Evolutionary conservation across 2,797 vertebrate species (phyloP), one percentile per base, ranked within the genome.

Genomic region (Pipistrellus pipistrellus): DNA sequence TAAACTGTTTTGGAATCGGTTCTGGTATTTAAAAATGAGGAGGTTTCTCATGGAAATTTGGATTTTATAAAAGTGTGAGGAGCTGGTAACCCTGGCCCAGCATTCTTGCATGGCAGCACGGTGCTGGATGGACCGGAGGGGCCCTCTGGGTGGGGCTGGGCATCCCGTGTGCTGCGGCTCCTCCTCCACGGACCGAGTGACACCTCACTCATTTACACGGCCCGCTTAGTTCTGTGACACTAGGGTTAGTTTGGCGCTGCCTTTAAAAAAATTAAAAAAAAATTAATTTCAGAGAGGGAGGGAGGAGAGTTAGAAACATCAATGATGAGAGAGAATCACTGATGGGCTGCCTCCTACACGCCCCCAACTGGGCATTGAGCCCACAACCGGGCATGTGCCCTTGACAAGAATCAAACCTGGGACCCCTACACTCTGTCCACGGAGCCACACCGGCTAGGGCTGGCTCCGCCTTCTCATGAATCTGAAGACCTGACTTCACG

Each of bases 21-120:
- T 90, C 92, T 88, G n/a, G 59, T 85, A 82, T 91, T 94, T 85
- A 75, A 90, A 96, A 93, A 66, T 51, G 35, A 44, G 20, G 87
- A n/a, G 32, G n/a, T 78, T 84, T 96, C 90, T 91, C 46, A 44
- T 77, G 55, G 85, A 83, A 95, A 85, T 64, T 38, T 90, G 76
- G 92, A n/a, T 78, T 93, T 90, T 27, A 90, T 69, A 32, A 89
- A 89, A 77, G 77, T 46, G 2, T 76, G 57, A 90, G 89, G 83
- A 78, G 53, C 30, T 90, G 68, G 78, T 59, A 59, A 81, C 23
- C 20, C 35, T 38, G 88, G 44, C 41, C n/a, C 48, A 41, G 48
- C n/a, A 71, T 46, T 80, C 11, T 11, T 77, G 44, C 64, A 69
- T 0, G 14, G 77, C 48, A 25, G 13, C 13, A 53, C 44, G 72